A percentile compares a stretch with the other conserved stretches of the same genome.
Evolutionary conservation across 2,888 invertebrate species (phyloP).

Genomic region (Portevinia maculata): DNA sequence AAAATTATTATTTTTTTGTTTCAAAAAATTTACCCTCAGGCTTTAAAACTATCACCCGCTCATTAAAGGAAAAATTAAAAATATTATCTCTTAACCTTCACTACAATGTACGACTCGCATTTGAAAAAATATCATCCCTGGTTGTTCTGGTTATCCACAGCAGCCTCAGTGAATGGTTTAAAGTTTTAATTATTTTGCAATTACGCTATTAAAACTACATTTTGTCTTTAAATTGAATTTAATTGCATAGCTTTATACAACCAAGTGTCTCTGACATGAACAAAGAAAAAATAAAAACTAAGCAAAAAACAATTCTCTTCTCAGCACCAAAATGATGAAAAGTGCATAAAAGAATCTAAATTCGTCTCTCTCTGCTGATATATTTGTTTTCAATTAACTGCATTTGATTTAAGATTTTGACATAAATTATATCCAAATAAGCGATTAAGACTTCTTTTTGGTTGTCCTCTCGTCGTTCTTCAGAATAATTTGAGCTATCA

Average conservation of each 20-base stretch:
- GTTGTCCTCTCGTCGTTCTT: slow-evolving; percentile 22
- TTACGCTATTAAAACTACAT: slow-evolving; percentile 71
- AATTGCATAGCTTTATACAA: slow-evolving; percentile 64
- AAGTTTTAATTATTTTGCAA: slow-evolving; percentile 66
- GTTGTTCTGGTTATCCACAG: slow-evolving; percentile 9
- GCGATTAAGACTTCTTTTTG: slow-evolving; percentile 16
- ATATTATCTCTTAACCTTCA: not conserved
- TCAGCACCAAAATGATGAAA: not conserved
- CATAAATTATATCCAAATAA: slow-evolving; percentile 54
- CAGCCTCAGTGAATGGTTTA: slow-evolving; percentile 22
- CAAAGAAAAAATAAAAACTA: not conserved
- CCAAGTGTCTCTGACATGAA: slow-evolving; percentile 25
- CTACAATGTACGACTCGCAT: not conserved
- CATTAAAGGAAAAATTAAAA: too few relatives aligned
- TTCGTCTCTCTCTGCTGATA: not conserved
- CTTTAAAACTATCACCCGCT: too few relatives aligned
- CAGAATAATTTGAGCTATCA: slow-evolving; percentile 1
- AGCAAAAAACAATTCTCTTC: slow-evolving; percentile 35
- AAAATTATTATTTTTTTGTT: too few relatives aligned
- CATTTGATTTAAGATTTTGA: slow-evolving; percentile 61
- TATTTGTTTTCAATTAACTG: slow-evolving; percentile 62
- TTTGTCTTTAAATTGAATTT: slow-evolving; percentile 69
- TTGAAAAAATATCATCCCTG: too few relatives aligned
- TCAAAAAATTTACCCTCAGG: too few relatives aligned
- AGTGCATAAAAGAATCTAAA: too few relatives aligned